These are phyloP conservation scores for Zootermopsis nevadensis DNA, from an alignment of 2,888 invertebrate genomes.

Conservation along the genomic window DNA sequence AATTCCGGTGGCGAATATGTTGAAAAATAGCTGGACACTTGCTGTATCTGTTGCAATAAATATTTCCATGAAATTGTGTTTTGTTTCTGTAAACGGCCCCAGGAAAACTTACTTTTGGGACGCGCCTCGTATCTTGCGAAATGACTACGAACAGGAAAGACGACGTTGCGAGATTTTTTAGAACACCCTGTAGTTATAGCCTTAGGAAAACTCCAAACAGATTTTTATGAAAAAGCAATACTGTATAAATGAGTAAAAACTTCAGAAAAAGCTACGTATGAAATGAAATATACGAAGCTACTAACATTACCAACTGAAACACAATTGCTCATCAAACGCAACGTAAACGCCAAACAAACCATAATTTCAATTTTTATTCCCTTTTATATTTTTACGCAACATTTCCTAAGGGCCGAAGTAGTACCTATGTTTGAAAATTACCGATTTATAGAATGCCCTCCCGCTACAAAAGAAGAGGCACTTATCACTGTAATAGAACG, in stretches of 20 bases:
- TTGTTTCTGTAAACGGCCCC: too few species aligned
- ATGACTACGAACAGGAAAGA: too few species aligned
- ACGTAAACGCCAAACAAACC: constrained; percentile 17
- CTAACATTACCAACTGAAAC: background rate
- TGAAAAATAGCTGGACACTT: too few species aligned
- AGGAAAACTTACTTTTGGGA: too few species aligned
- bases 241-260: background rate
- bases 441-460: background rate
- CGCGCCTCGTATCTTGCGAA: too few species aligned
- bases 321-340: constrained; percentile 22
- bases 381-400: constrained; percentile 1
- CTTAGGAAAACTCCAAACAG: background rate
- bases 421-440: constrained; percentile 11
- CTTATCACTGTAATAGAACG: constrained; percentile 38
- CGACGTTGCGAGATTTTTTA: background rate
- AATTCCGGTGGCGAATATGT: too few species aligned
- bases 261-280: background rate
- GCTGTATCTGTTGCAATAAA: too few species aligned
- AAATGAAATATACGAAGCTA: background rate
- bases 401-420: background rate
- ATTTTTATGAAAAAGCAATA: background rate
- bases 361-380: constrained; percentile 30
- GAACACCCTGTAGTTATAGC: background rate
- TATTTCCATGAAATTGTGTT: too few species aligned
- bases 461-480: constrained; percentile 17